A percentile compares a stretch with the other conserved stretches of the same genome.
Conservation (phyloP, 2,113 vertebrate genomes). For the Pachypanchax playfairii region DNA sequence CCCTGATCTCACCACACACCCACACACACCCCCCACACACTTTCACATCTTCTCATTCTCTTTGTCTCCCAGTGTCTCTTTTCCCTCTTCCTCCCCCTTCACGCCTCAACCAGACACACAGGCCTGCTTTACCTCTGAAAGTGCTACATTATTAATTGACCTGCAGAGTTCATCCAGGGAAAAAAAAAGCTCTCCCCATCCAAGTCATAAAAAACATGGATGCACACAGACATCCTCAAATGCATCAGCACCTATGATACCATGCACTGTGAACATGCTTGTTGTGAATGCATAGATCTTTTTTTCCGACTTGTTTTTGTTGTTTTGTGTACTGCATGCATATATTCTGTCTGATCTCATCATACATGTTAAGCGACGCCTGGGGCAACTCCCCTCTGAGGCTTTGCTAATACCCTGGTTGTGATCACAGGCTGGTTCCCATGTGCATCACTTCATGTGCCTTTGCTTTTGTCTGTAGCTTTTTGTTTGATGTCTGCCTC, state of each 20-base stretch:
- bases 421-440: conserved; percentile 59
- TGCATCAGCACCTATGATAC: background rate
- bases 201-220: conserved; percentile 5
- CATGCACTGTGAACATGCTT: background rate
- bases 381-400: conserved; percentile 56
- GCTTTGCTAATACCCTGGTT: conserved; percentile 36
- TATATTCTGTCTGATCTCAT: conserved; percentile 63
- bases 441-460: conserved; percentile 44
- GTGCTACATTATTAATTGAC: conserved; percentile 76
- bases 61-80: conserved; percentile 50
- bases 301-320: conserved; percentile 23
- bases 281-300: background rate
- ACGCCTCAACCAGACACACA: conserved; percentile 45
- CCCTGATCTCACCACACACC: background rate
- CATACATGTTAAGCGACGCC: conserved; percentile 58
- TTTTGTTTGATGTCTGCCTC: conserved; percentile 54
- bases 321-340: conserved; percentile 55
- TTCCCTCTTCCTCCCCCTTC: conserved; percentile 1
- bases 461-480: conserved; percentile 55
- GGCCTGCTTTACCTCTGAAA: conserved; percentile 69
- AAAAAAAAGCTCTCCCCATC: conserved; percentile 38
- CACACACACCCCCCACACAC: background rate
- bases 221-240: background rate
- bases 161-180: conserved; percentile 64
- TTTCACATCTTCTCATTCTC: conserved; percentile 40